Base-by-base conservation (phyloP, 2,888 invertebrate genomes). In the Brachylomia viminalis region DNA sequence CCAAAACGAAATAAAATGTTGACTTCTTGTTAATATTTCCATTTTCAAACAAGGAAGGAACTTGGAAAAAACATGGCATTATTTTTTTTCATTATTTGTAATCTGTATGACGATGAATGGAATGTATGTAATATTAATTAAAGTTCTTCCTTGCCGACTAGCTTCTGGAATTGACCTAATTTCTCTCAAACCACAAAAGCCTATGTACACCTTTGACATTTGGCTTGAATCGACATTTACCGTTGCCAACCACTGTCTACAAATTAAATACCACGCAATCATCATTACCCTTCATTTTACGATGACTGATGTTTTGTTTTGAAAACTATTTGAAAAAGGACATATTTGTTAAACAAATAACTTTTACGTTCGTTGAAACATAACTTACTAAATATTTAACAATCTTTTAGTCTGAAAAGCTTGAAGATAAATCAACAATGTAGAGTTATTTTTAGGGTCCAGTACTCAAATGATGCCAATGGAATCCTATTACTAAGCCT, bases 361-460 rank as follows among this genome's bases (percentile, higher is more conserved):
- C 42, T 42, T 49, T 33, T 13, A 20, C 17, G 54, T 56, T 27
- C 4, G 3, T 49, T 81, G 13, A 47, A 33, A 81, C 38, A 33
- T 62, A 49, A 80, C 30, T n/a, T 64, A 64, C 30, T 66, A 76
- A 76, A 85, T 85, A 76, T 82, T 85, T 42, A 54, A 54, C 38
- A 58, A 52, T 62, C 47, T 58, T 84, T 72, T 72, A 81, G 69
- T 65, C 71, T 85, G 33, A 81, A 72, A 81, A 72, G 54, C 15
- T 68, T 68, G 17, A 52, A 52, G 13, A n/a, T 69, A 65, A 77
- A 77, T 64, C 30, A 83, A 68, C 54, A 76, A 56, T 27, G 27
- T 42, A 17, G 30, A 49, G 38, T 58, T n/a, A n/a, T n/a, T n/a
- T n/a, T n/a, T n/a, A n/a, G n/a, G n/a, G n/a, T n/a, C n/a, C n/a